Evolutionary conservation across 2,888 invertebrate genomes (phyloP), one percentile per base, ranked within the genome.

Genomic region (Julus scandinavius): DNA sequence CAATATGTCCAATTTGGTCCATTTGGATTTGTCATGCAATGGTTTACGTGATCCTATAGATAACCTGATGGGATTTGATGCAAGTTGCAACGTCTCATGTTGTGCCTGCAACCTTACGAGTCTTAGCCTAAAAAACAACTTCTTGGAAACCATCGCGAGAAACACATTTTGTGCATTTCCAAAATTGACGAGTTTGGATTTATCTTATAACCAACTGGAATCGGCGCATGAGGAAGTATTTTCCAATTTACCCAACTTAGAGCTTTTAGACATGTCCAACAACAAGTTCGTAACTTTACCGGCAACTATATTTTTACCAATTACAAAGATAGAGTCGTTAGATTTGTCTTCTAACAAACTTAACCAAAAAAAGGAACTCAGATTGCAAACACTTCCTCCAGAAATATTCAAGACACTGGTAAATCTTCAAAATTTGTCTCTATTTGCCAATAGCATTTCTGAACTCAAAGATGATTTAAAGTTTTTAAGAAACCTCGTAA

Each of bases 271-370:
- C n/a, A 41, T 85, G 85, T n/a, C 41, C 41, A 41, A 85, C n/a
- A 85, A 85, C 49, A 85, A 41, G 49, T 85, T 85, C 17, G 85
- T 85, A 20, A 85, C 41, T 45, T 85, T 85, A 9, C 49, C 13
- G 6, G 0, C 41, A 41, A 5, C 6, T 7, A 1, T 41, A n/a
- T 85, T 85, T 41, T 9, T n/a, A 15, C 17, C 85, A 13, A 7
- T 85, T 6, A 5, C 5, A 13, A 1, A n/a, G 5, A 41, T 49
- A 41, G 41, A 15, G 0, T 40, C 38, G 9, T 20, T 85, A 17
- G n/a, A n/a, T 41, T 85, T 85, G 41, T 85, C 40, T 13, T 11
- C 5, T 15, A 85, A 85, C 72, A 6, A 7, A n/a, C 29, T 72
- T 6, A 20, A 72, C 5, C 29, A 72, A 29, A 3, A 4, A 5